A percentile compares a stretch with the other conserved stretches of the same genome.
phyloP scores from a whole-genome alignment of 2,888 invertebrate species.

The Vesta saturnalis region DNA sequence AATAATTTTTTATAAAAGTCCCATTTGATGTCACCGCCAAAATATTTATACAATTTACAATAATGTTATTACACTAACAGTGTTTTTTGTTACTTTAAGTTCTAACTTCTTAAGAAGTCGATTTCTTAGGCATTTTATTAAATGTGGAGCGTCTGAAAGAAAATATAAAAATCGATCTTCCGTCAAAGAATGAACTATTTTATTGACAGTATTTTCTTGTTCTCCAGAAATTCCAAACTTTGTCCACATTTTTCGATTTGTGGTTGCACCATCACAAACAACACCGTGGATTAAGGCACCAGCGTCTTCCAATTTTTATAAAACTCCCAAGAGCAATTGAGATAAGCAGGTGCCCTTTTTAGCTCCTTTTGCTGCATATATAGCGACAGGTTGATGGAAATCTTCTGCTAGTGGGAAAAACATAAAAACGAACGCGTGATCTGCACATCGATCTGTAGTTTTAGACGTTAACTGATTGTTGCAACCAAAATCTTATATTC shows the following conservation, averaged over 20 bases:
- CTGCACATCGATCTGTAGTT: not conserved
- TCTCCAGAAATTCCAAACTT: slow-evolving; percentile 25
- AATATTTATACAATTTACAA: no score
- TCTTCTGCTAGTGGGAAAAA: slow-evolving; percentile 24
- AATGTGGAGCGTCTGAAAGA: slow-evolving; percentile 37
- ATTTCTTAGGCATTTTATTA: slow-evolving; percentile 31
- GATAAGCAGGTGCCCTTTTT: slow-evolving; percentile 20
- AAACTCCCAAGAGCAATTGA: slow-evolving; percentile 5
- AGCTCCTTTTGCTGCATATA: slow-evolving; percentile 32
- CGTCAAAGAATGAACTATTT: slow-evolving; percentile 29
- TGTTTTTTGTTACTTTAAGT: not conserved
- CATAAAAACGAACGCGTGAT: slow-evolving; percentile 31
- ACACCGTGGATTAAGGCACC: slow-evolving; percentile 36
- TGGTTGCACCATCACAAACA: slow-evolving; percentile 39
- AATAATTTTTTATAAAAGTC: slow-evolving; percentile 7
- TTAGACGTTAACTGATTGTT: not conserved
- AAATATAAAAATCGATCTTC: slow-evolving; percentile 27
- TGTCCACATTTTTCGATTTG: slow-evolving; percentile 42
- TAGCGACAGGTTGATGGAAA: slow-evolving; percentile 32
- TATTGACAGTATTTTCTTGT: slow-evolving; percentile 14
- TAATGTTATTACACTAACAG: not conserved
- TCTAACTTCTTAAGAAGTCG: not conserved
- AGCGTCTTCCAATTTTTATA: slow-evolving; percentile 27
- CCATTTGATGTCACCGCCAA: slow-evolving; percentile 2
- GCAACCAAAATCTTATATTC: not conserved